Percentiles rank a stretch among this genome's conserved stretches.
These are phyloP conservation scores for Microcebus ravelobensis DNA, from an alignment of 2,113 vertebrate genomes.

Conservation along the genomic window DNA sequence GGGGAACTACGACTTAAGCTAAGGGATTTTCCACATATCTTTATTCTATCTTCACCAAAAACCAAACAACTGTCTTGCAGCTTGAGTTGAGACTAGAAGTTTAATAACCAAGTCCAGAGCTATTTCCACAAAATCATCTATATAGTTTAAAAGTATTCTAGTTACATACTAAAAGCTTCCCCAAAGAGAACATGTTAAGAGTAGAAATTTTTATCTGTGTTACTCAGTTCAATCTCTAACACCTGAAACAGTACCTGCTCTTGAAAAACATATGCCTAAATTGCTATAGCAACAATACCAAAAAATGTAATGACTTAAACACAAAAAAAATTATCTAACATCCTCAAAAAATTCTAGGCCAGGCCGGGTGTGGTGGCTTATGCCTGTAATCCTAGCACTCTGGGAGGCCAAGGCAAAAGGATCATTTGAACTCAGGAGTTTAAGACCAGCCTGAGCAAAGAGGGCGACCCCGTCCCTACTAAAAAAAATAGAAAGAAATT, in stretches of 20 bases:
- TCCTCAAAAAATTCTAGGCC: background rate
- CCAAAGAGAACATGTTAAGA: background rate
- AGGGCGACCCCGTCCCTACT: too few relatives aligned
- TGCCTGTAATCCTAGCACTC: too few relatives aligned
- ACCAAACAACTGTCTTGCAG: background rate
- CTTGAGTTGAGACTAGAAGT: background rate
- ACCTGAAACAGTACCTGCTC: background rate
- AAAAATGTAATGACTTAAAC: background rate
- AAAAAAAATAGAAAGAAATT: too few relatives aligned
- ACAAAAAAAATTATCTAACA: background rate
- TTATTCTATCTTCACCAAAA: background rate
- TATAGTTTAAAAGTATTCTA: background rate
- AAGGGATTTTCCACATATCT: background rate
- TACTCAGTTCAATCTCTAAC: background rate
- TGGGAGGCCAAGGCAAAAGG: too few relatives aligned
- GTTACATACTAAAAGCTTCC: background rate
- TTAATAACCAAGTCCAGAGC: background rate
- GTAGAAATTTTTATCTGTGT: background rate
- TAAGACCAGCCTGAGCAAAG: too few relatives aligned
- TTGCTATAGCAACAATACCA: background rate
- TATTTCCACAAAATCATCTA: background rate
- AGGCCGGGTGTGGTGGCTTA: background rate
- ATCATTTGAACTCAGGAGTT: too few relatives aligned
- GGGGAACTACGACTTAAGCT: background rate
- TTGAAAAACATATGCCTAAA: background rate